Evolutionary conservation across 2,113 vertebrate genomes (phyloP).

Genomic region (Antidorcas marsupialis): DNA sequence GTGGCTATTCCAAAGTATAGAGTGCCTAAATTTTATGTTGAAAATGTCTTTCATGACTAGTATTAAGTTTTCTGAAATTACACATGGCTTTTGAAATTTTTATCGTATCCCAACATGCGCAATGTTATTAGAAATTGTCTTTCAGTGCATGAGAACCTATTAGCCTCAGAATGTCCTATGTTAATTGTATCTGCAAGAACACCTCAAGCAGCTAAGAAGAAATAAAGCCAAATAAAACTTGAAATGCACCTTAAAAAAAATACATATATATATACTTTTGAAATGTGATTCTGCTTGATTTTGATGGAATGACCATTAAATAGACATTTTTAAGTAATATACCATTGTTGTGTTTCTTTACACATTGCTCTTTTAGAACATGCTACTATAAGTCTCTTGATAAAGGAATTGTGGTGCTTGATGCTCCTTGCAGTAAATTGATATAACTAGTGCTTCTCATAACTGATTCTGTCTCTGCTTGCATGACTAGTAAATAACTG

Average conservation of each 20-base stretch:
- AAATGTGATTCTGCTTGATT: constrained; percentile 52
- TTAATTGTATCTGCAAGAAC: background rate
- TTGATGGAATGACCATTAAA: constrained; percentile 24
- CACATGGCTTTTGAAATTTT: background rate
- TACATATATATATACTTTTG: background rate
- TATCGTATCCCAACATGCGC: background rate
- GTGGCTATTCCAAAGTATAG: constrained; percentile 58
- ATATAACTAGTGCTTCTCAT: constrained; percentile 64
- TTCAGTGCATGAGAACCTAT: background rate
- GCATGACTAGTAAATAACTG: constrained; percentile 38
- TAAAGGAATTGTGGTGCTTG: constrained; percentile 57
- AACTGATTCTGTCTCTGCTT: constrained; percentile 64
- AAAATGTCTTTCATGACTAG: constrained; percentile 48
- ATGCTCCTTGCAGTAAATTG: constrained; percentile 58
- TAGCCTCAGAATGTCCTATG: background rate
- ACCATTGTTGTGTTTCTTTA: constrained; percentile 28
- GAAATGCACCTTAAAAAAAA: constrained; percentile 17
- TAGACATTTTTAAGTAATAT: constrained; percentile 43
- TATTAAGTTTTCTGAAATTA: constrained; percentile 31
- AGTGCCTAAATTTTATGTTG: constrained; percentile 71
- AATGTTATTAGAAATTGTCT: background rate
- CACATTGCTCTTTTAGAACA: background rate
- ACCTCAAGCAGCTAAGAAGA: background rate
- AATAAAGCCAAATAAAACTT: background rate
- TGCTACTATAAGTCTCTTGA: background rate